phyloP scores from a whole-genome alignment of 2,888 invertebrate species.

The Tetropium fuscum region DNA sequence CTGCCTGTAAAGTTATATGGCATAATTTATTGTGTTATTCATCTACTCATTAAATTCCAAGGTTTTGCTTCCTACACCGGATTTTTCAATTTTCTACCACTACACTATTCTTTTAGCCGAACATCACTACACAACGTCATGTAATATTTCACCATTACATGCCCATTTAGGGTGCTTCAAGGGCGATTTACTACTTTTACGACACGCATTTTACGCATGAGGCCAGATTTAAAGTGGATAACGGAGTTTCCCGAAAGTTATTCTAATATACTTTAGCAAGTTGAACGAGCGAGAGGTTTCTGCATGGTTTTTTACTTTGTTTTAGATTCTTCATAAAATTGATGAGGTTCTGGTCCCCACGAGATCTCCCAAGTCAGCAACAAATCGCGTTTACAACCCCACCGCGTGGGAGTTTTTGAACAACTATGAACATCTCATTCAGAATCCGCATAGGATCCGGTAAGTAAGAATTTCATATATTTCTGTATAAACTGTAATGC shows the following conservation, averaged over 20 bases:
- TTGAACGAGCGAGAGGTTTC: constrained; percentile 4
- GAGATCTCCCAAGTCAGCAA: constrained; percentile 72
- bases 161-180: constrained; percentile 15
- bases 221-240: constrained; percentile 23
- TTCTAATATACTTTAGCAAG: constrained; percentile 11
- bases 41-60: too few species aligned
- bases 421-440: constrained; percentile 80
- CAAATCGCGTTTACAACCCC: constrained; percentile 78
- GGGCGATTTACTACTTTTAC: constrained; percentile 32
- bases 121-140: constrained; percentile 20
- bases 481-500: too few species aligned
- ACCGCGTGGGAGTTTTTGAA: constrained; percentile 85
- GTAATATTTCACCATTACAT: constrained; percentile 39
- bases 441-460: constrained; percentile 80
- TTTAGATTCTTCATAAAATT: constrained; percentile 87
- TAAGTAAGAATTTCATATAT: too few species aligned
- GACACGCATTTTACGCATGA: constrained; percentile 20
- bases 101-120: constrained; percentile 19
- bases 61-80: too few species aligned
- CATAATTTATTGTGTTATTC: too few species aligned
- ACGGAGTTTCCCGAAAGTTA: constrained; percentile 19
- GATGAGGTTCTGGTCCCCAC: constrained; percentile 89
- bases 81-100: constrained; percentile 23
- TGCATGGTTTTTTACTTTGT: constrained; percentile 40
- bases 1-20: too few species aligned